phyloP scores from a whole-genome alignment of 1,140 invertebrate species.

The Hirudo medicinalis region DNA sequence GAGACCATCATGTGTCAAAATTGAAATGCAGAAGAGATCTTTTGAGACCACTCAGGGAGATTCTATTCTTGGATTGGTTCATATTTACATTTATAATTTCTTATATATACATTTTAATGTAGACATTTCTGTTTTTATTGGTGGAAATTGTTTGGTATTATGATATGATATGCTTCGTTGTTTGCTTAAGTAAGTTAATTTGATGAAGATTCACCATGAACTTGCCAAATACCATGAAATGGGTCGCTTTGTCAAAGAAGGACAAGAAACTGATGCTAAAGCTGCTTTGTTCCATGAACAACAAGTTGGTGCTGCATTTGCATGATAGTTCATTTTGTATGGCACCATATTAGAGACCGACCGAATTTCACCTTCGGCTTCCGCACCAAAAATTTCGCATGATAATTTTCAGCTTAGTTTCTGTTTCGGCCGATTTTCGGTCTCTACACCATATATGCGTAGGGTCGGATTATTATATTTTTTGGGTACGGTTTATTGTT shows the following conservation, averaged over 20 bases:
- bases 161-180: too few relatives aligned
- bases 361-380: too few relatives aligned
- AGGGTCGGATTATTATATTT: too few relatives aligned
- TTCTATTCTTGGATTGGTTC: conserved; percentile 14
- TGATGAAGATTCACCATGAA: conserved; percentile 46
- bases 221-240: conserved; percentile 48
- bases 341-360: too few relatives aligned
- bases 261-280: conserved; percentile 40
- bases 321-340: too few relatives aligned
- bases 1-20: conserved; percentile 41
- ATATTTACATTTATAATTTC: not conserved
- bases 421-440: too few relatives aligned
- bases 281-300: conserved; percentile 47
- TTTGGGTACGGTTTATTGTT: too few relatives aligned
- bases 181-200: too few relatives aligned
- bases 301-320: not conserved
- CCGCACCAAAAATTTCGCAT: too few relatives aligned
- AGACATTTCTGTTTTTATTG: not conserved
- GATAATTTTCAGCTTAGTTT: too few relatives aligned
- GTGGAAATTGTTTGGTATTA: too few relatives aligned
- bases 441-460: too few relatives aligned
- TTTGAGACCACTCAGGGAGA: conserved; percentile 30
- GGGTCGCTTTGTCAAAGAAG: conserved; percentile 41
- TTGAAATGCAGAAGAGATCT: conserved; percentile 39
- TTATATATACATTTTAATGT: not conserved